Evolutionary conservation across 2,797 vertebrate genomes (phyloP), one percentile per base, ranked within the genome.

Genomic region (Pitangus sulphuratus): DNA sequence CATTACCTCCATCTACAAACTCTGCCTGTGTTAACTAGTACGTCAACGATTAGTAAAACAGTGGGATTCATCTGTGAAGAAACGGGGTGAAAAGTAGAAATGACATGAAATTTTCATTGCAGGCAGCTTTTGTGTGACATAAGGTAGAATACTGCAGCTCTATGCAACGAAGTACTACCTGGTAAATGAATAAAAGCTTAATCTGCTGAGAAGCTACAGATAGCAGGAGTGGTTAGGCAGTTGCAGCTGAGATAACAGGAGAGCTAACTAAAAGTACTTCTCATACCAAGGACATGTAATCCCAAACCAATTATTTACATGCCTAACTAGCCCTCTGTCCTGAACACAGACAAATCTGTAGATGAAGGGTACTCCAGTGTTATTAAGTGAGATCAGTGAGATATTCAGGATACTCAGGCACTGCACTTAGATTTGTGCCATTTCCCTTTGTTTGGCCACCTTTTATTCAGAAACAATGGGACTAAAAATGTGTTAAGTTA

Each of bases 1-100:
- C 94, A 92, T 89, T 96, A 58, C 85, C 85, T 95, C 89, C 91
- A 83, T 92, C 89, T 92, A 89, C 87, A 87, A 95, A 76, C 77
- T 85, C 91, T 92, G 91, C 76, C 93, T 92, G 72, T 70, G 88
- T 69, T 97, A 95, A 76, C 71, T 92, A 90, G 86, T 89, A 94
- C 80, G 16, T 90, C 90, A 89, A 76, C 2, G 6, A 97, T 86
- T 80, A 93, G 83, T 75, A 22, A 77, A 89, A 94, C 66, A 74
- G 83, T 87, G 84, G 81, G 54, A 72, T 47, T 94, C 81, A 84
- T 75, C 82, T 70, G 74, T 28, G 91, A 94, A 95, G 45, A 93
- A 89, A 94, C 4, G 50, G 65, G 87, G 54, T 85, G 76, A 51
- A 86, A 72, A 82, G 77, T 50, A 92, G 81, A 37, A 89, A 87